A percentile compares a stretch with the other conserved stretches of the same genome.
Conservation (phyloP, 2,888 invertebrate genomes). For the Rhorus exstirpatorius region DNA sequence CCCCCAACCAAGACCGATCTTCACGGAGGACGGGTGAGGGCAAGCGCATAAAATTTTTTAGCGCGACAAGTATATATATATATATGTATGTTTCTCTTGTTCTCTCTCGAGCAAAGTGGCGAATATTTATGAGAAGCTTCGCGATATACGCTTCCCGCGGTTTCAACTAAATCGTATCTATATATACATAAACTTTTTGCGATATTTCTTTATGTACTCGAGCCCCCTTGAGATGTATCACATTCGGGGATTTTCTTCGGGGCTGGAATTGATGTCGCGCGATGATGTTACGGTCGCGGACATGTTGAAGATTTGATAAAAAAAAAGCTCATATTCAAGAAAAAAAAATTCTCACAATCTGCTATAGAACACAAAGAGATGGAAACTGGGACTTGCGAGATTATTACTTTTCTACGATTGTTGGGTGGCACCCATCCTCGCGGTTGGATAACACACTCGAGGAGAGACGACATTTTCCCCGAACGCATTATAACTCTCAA, state of each 20-base stretch:
- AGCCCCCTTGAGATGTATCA: constrained; percentile 29
- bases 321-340: constrained; percentile 9
- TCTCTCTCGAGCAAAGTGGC: constrained; percentile 63
- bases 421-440: not conserved
- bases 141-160: constrained; percentile 59
- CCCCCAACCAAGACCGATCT: constrained; percentile 36
- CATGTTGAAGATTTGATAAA: not conserved
- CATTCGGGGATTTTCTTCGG: constrained; percentile 16
- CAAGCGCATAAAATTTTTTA: constrained; percentile 50
- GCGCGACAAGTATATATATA: constrained; percentile 25
- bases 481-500: constrained; percentile 63
- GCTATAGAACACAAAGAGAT: too few relatives aligned
- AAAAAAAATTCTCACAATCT: too few relatives aligned
- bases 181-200: constrained; percentile 41
- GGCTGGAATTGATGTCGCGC: constrained; percentile 5
- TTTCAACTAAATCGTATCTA: constrained; percentile 34
- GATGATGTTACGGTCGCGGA: constrained; percentile 5
- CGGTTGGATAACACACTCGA: not conserved
- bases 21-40: constrained; percentile 5
- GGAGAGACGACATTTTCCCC: constrained; percentile 41
- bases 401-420: not conserved
- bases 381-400: too few relatives aligned
- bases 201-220: constrained; percentile 63
- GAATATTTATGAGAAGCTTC: constrained; percentile 78
- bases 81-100: constrained; percentile 29